phyloP scores from a whole-genome alignment of 2,113 vertebrate species.

The Aptenodytes patagonicus region DNA sequence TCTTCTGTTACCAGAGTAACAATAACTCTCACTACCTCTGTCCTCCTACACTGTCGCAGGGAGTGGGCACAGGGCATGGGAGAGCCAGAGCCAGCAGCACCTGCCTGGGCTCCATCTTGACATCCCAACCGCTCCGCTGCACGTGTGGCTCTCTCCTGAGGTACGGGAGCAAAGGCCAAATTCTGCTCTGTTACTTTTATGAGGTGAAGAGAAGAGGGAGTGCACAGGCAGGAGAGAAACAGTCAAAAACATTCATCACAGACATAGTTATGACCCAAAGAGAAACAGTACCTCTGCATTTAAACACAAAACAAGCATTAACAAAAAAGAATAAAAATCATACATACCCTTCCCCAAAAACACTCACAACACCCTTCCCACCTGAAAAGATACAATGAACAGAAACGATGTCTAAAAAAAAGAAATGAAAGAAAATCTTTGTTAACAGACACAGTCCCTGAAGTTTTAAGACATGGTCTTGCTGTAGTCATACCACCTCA shows the following conservation, averaged over 20 bases:
- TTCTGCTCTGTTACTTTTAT: neutral
- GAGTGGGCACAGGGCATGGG: neutral
- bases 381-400: conserved; percentile 31
- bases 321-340: conserved; percentile 1
- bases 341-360: neutral
- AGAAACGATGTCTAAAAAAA: conserved; percentile 9
- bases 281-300: conserved; percentile 70
- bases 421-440: neutral
- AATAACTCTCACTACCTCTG: neutral
- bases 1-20: neutral
- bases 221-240: neutral
- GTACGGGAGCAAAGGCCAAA: neutral
- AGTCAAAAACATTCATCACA: neutral
- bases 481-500: conserved; percentile 87
- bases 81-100: neutral
- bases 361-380: neutral
- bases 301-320: conserved; percentile 23
- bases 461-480: conserved; percentile 38
- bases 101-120: neutral
- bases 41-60: neutral
- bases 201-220: neutral
- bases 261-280: neutral
- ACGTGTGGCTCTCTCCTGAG: accelerated
- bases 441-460: conserved; percentile 69
- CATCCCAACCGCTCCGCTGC: neutral